Percentiles rank a stretch among this genome's conserved stretches.
Evolutionary conservation across 37 sponge, comb jelly and placozoan genomes (phyloP).

Genomic region (Cliona cf. orientalis): DNA sequence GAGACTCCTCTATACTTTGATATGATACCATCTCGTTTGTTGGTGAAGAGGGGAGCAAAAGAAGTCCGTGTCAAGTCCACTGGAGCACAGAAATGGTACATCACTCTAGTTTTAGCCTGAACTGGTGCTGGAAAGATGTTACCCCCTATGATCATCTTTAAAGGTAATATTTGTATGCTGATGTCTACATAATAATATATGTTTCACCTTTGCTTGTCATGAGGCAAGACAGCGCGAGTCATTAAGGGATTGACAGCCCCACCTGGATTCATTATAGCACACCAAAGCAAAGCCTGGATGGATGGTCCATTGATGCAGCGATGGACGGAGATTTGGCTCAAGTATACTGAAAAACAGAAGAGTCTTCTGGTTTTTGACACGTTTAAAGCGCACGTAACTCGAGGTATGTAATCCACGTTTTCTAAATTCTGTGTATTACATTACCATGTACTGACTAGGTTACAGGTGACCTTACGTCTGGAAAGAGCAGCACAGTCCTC

Average conservation of each 20-base stretch:
- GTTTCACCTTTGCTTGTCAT: background rate
- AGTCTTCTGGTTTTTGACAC: background rate
- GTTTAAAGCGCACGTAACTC: no score
- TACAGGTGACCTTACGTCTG: background rate
- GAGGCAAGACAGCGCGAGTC: background rate
- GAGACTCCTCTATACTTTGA: background rate
- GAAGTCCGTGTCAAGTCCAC: background rate
- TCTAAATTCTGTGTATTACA: background rate
- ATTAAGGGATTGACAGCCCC: background rate
- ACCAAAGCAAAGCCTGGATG: background rate
- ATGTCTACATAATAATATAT: background rate
- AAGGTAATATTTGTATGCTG: background rate
- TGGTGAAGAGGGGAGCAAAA: background rate
- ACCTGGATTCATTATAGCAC: background rate
- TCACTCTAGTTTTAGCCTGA: background rate
- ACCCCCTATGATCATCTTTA: background rate
- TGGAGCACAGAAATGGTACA: background rate
- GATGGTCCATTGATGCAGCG: slow-evolving; percentile 1
- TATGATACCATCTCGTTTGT: background rate
- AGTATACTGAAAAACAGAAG: background rate
- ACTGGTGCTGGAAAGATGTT: background rate
- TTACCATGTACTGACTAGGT: background rate
- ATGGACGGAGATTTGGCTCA: background rate
- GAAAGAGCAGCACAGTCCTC: no score
- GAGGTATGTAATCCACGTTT: background rate